Conservation (phyloP, 2,113 vertebrate species). For the Rattus rattus region DNA sequence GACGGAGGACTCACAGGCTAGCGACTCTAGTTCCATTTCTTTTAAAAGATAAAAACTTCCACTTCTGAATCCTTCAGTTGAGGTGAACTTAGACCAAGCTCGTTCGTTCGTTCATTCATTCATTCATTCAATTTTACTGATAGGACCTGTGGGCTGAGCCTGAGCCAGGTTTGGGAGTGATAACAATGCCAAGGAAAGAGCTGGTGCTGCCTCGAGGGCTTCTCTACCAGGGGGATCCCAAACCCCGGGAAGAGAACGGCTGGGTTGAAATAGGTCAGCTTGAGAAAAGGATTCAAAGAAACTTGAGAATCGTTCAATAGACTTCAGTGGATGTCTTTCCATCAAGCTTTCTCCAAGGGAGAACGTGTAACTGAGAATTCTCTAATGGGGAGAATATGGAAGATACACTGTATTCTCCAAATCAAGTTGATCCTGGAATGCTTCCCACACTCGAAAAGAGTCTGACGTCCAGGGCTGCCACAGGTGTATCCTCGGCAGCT, state of each 20-base stretch:
- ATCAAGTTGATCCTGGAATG: background rate
- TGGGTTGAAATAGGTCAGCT: slow-evolving; percentile 10
- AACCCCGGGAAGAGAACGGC: background rate
- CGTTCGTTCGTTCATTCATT: slow-evolving; percentile 15
- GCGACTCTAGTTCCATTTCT: background rate
- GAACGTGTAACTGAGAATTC: slow-evolving; percentile 1
- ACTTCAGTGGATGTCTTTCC: slow-evolving; percentile 34
- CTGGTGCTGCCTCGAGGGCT: background rate
- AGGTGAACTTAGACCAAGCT: background rate
- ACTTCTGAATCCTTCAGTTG: background rate
- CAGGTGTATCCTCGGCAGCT: background rate
- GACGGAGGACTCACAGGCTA: background rate
- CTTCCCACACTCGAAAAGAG: too few relatives aligned
- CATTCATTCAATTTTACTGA: slow-evolving; percentile 19
- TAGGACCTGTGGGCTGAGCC: background rate
- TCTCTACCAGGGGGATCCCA: background rate
- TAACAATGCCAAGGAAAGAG: slow-evolving; percentile 3
- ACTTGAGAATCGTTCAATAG: slow-evolving; percentile 18
- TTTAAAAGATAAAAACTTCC: background rate
- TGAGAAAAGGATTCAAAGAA: slow-evolving; percentile 54
- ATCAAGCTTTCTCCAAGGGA: slow-evolving; percentile 47
- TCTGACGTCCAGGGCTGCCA: background rate
- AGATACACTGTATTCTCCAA: background rate
- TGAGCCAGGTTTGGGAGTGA: background rate
- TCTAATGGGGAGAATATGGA: background rate